Evolutionary conservation across 2,113 vertebrate genomes (phyloP), one percentile per base, ranked within the genome.

Genomic region (Fukomys damarensis): DNA sequence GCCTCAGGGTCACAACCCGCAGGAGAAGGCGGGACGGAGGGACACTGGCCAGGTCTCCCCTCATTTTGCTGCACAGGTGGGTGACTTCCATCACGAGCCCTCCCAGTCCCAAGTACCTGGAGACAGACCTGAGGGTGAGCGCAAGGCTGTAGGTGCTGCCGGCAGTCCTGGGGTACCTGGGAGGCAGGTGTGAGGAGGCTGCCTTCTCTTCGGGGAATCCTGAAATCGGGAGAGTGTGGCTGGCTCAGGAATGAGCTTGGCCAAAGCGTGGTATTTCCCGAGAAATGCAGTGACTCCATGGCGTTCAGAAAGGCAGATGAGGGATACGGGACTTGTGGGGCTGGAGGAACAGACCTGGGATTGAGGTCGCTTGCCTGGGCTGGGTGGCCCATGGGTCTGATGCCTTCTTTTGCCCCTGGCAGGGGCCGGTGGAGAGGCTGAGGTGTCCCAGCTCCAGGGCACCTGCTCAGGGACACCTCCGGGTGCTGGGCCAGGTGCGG

Each of bases 401-500:
- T 5, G 28, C 82, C 86, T 81, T 59, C 95, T 88, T 87, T 66
- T 84, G 92, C 30, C 49, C 43, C 10, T 0, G 49, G 46, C 35
- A 43, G 14, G 86, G 81, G 94, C 22, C 49, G 3, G 82, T 38
- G 49, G 32, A n/a, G 32, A 63, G 63, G 52, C 6, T 1, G 43
- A 19, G 90, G 17, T 14, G n/a, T 17, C 10, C 61, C 22, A 35
- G 82, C 32, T 28, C 13, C 32, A 0, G 49, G 24, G 13, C 80
- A 59, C 14, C 26, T 20, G 65, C 54, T 32, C 1, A 12, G 74
- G 30, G 26, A 30, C 26, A 7, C 38, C 0, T 0, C 14, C 4
- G 0, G n/a, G 61, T 22, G 32, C 35, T 0, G 35, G n/a, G 35
- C 81, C 38, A 2, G 26, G 43, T 0, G 0, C 46, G 6, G 77